Evolutionary conservation across 2,888 invertebrate genomes (phyloP), one percentile per base, ranked within the genome.

Genomic region (Steinernema hermaphroditum): DNA sequence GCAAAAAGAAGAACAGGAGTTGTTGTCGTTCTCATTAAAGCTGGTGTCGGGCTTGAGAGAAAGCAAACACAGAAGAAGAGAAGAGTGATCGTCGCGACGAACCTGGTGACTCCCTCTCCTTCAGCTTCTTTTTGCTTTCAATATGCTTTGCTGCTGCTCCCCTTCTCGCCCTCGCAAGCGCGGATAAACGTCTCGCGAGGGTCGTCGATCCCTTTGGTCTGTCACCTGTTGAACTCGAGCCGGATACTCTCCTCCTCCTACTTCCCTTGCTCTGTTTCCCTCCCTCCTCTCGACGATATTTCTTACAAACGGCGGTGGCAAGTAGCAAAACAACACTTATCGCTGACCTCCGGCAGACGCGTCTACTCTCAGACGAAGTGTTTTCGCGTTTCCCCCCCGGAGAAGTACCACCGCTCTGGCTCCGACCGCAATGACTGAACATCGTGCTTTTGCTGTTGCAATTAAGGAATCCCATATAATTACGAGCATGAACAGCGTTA

Each of bases 1-100:
- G 54, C 16, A 22, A 54, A 54, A 54, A 4, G 54, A 54, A 54
- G 27, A 27, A 16, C 24, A 54, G 54, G 27, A 54, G 54, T 54
- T 54, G 54, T 54, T 54, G 54, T 54, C 54, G 27, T 54, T 54
- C 54, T 54, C 54, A 54, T 54, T 54, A 54, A 54, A 24, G 54
- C 19, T 54, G 54, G 54, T 54, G 54, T 54, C 54, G 27, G 54
- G 54, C 54, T 54, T 54, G 54, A 54, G 54, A 54, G 54, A 54
- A 54, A 54, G 54, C 54, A 54, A 54, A 54, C 54, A 54, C n/a
- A 46, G 46, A 24, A 54, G 54, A 37, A 24, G 54, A 46, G 46
- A 24, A 24, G 54, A 54, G 54, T 27, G 54, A 54, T 54, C 54
- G 54, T 6, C 54, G 54, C 54, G 27, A 8, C 54, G 54, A 54